Conservation (phyloP, 2,888 invertebrate species). For the Panzeria rudis region DNA sequence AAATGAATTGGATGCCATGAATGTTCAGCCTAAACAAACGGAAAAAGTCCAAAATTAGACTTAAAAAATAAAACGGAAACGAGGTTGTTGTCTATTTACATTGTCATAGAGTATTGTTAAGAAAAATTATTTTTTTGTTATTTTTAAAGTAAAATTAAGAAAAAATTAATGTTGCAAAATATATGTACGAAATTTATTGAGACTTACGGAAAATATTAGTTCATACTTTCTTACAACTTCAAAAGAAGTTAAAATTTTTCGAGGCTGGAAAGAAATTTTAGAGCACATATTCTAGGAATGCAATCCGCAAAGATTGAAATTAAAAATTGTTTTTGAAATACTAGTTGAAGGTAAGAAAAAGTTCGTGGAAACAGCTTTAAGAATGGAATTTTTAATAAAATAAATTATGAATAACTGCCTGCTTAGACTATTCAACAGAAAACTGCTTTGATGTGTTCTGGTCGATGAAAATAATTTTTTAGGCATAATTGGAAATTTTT, state of each 20-base stretch:
- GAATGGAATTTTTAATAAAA: too few relatives aligned
- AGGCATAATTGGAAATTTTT: too few relatives aligned
- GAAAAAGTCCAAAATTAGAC: constrained; percentile 50
- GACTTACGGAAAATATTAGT: background rate
- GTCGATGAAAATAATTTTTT: too few relatives aligned
- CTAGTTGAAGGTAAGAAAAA: too few relatives aligned
- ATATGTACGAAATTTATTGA: constrained; percentile 14
- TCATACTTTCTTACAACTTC: background rate
- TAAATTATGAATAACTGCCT: too few relatives aligned
- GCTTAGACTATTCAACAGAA: too few relatives aligned
- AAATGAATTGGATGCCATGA: constrained; percentile 81
- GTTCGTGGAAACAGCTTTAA: too few relatives aligned
- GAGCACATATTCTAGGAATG: too few relatives aligned
- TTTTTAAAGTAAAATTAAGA: constrained; percentile 15
- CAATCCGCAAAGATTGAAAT: too few relatives aligned
- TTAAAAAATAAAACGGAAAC: constrained; percentile 28
- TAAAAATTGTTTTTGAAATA: too few relatives aligned
- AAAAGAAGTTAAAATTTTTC: background rate
- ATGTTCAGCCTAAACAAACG: constrained; percentile 59
- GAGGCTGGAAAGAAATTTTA: too few relatives aligned
- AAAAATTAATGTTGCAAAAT: constrained; percentile 33
- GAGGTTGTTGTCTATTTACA: constrained; percentile 57
- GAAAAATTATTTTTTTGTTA: constrained; percentile 42
- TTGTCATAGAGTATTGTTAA: constrained; percentile 42
- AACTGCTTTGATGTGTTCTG: too few relatives aligned